Evolutionary conservation across 2,888 invertebrate species (phyloP).

Genomic region (Harmothoe impar): DNA sequence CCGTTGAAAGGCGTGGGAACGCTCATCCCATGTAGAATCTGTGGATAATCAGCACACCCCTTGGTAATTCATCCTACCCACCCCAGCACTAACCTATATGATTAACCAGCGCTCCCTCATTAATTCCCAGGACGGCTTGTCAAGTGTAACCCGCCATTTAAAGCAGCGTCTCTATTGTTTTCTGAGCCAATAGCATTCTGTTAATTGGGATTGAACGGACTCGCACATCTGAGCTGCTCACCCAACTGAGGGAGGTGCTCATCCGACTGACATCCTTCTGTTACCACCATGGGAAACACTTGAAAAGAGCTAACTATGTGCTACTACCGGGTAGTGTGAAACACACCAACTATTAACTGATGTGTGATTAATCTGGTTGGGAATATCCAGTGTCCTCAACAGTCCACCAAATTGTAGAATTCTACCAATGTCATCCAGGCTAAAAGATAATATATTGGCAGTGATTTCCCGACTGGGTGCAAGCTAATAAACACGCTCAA

Average conservation of each 20-base stretch:
- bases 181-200: not conserved
- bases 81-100: not conserved
- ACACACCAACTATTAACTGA: too few species aligned
- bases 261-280: not conserved
- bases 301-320: not conserved
- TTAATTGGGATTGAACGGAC: not conserved
- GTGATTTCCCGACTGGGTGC: not conserved
- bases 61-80: not conserved
- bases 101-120: not conserved
- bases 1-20: too few species aligned
- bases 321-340: too few species aligned
- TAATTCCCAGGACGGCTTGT: not conserved
- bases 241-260: too few species aligned
- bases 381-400: too few species aligned
- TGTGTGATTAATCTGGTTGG: too few species aligned
- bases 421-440: not conserved
- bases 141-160: conserved; percentile 13
- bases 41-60: not conserved
- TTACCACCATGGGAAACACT: not conserved
- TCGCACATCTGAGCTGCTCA: not conserved
- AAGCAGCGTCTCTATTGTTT: not conserved
- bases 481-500: conserved; percentile 10
- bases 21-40: not conserved
- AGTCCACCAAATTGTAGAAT: too few species aligned
- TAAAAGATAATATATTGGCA: not conserved